Evolutionary conservation across 2,888 invertebrate species (phyloP).

Genomic region (Ptilodon capucinus): DNA sequence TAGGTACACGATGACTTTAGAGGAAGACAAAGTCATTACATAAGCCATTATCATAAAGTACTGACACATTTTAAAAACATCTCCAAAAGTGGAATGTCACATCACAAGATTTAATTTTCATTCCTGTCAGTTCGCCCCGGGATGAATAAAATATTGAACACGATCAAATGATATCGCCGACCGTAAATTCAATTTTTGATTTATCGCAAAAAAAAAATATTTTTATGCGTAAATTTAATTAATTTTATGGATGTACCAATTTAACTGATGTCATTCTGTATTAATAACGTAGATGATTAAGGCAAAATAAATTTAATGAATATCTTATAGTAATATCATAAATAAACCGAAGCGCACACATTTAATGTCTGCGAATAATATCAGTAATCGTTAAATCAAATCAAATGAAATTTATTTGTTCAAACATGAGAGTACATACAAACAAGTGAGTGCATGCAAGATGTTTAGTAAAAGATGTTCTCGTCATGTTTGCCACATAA

Average conservation of each 20-base stretch:
- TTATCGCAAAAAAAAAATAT: constrained; percentile 12
- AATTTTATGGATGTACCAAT: constrained; percentile 2
- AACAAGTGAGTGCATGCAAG: too few relatives aligned
- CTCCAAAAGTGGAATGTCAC: constrained; percentile 14
- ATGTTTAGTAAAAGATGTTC: too few relatives aligned
- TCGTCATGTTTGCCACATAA: too few relatives aligned
- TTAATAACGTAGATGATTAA: neutral
- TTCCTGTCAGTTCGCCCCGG: constrained; percentile 25
- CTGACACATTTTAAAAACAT: constrained; percentile 14
- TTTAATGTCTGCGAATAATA: too few relatives aligned
- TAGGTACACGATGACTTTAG: too few relatives aligned
- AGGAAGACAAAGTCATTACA: neutral
- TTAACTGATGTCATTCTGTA: neutral
- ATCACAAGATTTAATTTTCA: constrained; percentile 34
- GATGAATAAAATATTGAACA: constrained; percentile 17
- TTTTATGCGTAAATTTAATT: constrained; percentile 14
- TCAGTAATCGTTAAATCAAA: too few relatives aligned
- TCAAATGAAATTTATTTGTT: too few relatives aligned
- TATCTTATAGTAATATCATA: too few relatives aligned
- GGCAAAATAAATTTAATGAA: too few relatives aligned
- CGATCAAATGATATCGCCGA: constrained; percentile 20
- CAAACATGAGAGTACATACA: too few relatives aligned
- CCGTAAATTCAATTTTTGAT: constrained; percentile 15
- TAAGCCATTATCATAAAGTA: neutral
- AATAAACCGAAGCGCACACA: too few relatives aligned